Base-by-base conservation (phyloP, 2,113 vertebrate species). In the Aegithalos caudatus region DNA sequence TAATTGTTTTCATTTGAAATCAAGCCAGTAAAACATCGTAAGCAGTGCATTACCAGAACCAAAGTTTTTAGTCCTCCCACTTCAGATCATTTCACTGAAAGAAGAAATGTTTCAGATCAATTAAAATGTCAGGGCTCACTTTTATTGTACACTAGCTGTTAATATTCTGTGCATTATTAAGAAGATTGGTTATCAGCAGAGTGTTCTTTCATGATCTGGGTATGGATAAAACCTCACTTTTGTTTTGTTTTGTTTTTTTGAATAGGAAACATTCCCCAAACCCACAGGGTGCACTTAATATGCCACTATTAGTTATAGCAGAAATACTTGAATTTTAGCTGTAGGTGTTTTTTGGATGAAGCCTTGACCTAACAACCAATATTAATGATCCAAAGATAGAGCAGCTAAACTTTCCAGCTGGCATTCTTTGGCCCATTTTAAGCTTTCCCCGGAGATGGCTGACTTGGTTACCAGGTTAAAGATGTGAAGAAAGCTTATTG, bases 331-430 rank as follows among this genome's bases (percentile, higher is more conserved):
- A 78, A 71, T 97, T 96, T 96, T 97, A 92, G 83, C 79, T 96
- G 80, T 95, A 94, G 96, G 96, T 97, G 96, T 92, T 97, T 94
- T 94, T 73, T 94, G 92, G 92, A 97, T 92, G 67, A 86, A 95
- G 87, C 91, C 92, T 92, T 97, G 97, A 95, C 95, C 97, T 96
- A 95, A 96, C 91, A 97, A 94, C 81, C 73, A 95, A 45, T 54
- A 61, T 96, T 96, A 97, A 94, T 97, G 97, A 94, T 89, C 96
- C 97, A 95, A 93, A 98, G 95, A 95, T 86, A 97, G 96, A 94
- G 83, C 86, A 92, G 88, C 85, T 95, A 96, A 97, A 95, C 92
- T 95, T 97, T 97, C 83, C 84, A 86, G 60, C 77, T 93, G 45
- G 38, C 72, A 80, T 82, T 90, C 74, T 92, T 90, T 95, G 87